phyloP scores from a whole-genome alignment of 2,113 vertebrate genomes.

The Sinocyclocheilus maitianheensis region DNA sequence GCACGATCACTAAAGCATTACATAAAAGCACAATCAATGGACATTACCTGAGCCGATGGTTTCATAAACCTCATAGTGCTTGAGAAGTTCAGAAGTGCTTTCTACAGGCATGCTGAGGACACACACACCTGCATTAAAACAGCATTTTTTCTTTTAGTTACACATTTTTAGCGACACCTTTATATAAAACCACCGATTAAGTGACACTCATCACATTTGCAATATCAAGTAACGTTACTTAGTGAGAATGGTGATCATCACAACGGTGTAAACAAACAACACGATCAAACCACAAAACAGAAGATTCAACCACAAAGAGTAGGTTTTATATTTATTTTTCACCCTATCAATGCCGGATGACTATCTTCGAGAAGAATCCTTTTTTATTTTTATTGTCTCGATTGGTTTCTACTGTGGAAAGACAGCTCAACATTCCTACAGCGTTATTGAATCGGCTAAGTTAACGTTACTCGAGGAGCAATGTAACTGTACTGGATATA shows the following conservation, averaged over 20 bases:
- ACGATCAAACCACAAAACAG: not conserved
- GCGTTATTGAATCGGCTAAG: not conserved
- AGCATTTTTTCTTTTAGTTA: not conserved
- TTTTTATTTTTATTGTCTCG: not conserved
- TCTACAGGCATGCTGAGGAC: constrained; percentile 72
- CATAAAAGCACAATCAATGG: not conserved
- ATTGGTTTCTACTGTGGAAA: not conserved
- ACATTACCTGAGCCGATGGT: constrained; percentile 77
- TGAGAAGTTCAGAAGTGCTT: constrained; percentile 70
- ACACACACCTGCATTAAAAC: constrained; percentile 5
- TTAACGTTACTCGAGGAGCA: not conserved
- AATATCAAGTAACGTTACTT: not conserved
- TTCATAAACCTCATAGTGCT: constrained; percentile 76
- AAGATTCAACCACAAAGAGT: not conserved
- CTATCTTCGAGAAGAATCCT: not conserved
- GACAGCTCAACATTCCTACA: not conserved
- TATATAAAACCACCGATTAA: not conserved
- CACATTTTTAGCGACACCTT: too few species aligned
- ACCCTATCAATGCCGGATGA: not conserved
- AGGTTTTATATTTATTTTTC: not conserved
- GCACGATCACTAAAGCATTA: not conserved
- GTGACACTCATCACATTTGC: not conserved
- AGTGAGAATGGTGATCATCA: not conserved
- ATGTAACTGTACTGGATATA: not conserved
- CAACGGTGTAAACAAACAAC: not conserved